A percentile compares a stretch with the other conserved stretches of the same genome.
These are phyloP conservation scores for Grapholita molesta DNA, from an alignment of 1,140 invertebrate genomes.

Conservation along the genomic window DNA sequence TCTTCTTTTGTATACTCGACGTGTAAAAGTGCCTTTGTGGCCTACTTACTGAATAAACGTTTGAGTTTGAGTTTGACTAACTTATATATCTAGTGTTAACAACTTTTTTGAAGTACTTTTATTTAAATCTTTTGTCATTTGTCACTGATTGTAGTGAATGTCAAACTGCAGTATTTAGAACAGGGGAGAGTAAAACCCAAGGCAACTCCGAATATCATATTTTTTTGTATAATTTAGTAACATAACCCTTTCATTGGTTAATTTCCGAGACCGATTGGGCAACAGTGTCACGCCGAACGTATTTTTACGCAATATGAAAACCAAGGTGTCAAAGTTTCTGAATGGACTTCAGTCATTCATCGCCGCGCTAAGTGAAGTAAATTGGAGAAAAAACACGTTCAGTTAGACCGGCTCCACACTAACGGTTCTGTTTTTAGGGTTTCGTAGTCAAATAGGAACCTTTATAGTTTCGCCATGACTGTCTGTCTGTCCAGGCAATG, in stretches of 20 bases:
- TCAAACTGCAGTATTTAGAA: background rate
- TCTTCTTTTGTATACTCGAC: no score
- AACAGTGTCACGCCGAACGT: conserved; percentile 1
- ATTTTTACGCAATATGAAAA: conserved; percentile 12
- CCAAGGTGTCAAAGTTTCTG: conserved; percentile 5
- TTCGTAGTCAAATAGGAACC: no score
- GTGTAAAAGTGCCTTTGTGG: no score
- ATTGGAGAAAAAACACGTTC: background rate
- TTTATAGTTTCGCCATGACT: no score
- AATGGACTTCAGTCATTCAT: background rate
- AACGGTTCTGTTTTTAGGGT: no score
- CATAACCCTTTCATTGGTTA: background rate
- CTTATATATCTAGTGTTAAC: no score
- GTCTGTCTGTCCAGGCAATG: no score
- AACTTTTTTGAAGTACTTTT: no score
- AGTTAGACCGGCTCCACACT: background rate
- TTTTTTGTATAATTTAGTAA: background rate
- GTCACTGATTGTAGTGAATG: no score
- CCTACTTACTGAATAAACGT: no score
- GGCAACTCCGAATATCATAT: background rate
- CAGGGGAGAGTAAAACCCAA: background rate
- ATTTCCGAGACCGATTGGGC: conserved; percentile 5
- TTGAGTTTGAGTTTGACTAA: no score
- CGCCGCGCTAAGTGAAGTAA: background rate
- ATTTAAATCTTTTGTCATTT: no score